Conservation (phyloP, 2,888 invertebrate genomes). For the Zelleria hepariella region DNA sequence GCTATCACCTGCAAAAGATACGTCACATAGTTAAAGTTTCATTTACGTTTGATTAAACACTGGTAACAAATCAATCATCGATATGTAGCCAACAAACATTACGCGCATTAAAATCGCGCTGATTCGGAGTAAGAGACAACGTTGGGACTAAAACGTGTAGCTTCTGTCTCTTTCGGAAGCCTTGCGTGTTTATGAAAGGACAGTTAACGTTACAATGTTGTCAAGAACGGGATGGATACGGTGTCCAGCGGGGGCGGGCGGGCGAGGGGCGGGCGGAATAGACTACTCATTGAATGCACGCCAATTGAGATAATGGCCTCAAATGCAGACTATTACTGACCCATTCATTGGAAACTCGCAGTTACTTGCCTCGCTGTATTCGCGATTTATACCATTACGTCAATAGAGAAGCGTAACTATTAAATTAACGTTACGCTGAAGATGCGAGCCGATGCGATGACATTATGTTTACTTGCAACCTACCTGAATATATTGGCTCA, state of each 20-base stretch:
- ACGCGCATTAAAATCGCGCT: background rate
- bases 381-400: background rate
- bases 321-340: conserved; percentile 68
- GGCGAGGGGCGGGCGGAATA: conserved; percentile 43
- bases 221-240: background rate
- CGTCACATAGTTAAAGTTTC: background rate
- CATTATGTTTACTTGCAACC: conserved; percentile 31
- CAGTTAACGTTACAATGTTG: background rate
- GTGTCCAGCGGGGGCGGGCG: conserved; percentile 59
- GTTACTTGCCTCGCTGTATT: conserved; percentile 35
- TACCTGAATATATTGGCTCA: conserved; percentile 21
- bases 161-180: background rate
- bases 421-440: conserved; percentile 47
- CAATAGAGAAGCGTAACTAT: conserved; percentile 9
- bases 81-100: background rate
- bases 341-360: conserved; percentile 62
- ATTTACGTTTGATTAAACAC: background rate
- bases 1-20: background rate
- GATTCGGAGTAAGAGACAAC: background rate
- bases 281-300: conserved; percentile 54
- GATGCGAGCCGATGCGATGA: conserved; percentile 26
- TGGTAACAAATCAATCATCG: background rate
- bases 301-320: conserved; percentile 69
- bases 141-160: background rate
- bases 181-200: background rate